Conservation (phyloP, 2,113 vertebrate species). For the Melierax canorus region DNA sequence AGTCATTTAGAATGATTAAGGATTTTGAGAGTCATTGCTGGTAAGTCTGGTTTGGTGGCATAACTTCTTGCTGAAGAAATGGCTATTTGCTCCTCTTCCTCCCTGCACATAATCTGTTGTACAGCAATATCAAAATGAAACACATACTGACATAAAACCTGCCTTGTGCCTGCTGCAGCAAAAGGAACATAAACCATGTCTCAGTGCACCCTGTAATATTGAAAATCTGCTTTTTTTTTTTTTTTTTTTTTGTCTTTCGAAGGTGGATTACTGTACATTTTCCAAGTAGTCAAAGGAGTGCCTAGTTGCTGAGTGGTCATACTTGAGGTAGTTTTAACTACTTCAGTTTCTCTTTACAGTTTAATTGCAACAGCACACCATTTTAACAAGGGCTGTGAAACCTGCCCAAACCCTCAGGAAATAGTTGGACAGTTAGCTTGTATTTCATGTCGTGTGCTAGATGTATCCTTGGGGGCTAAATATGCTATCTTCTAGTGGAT, state of each 20-base stretch:
- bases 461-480: neutral
- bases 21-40: neutral
- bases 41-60: neutral
- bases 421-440: neutral
- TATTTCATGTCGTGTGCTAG: accelerated
- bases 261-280: neutral
- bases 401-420: neutral
- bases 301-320: neutral
- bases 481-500: neutral
- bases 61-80: neutral
- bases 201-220: neutral
- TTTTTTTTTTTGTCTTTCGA: neutral
- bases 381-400: neutral
- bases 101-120: neutral
- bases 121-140: neutral
- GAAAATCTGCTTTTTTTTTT: neutral
- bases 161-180: neutral
- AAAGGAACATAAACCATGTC: neutral
- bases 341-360: neutral
- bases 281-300: neutral
- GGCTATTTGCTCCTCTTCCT: neutral
- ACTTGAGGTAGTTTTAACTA: neutral
- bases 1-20: neutral
- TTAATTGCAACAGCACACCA: neutral
- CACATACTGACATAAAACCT: neutral